phyloP scores from a whole-genome alignment of 2,888 invertebrate genomes.

The Proisotoma minuta region DNA sequence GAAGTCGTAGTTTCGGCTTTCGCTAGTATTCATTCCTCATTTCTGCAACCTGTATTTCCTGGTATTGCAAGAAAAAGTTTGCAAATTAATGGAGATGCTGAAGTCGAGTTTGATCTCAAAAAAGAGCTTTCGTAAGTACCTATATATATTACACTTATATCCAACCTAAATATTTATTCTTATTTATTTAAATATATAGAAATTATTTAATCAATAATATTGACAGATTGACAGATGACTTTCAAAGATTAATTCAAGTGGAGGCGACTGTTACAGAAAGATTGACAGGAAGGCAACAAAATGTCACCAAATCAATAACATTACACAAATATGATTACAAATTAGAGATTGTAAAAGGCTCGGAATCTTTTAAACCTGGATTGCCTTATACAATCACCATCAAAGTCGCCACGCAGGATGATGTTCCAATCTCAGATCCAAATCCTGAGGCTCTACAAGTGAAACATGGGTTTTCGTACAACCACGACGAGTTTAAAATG shows the following conservation, averaged over 20 bases:
- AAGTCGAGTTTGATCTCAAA: slow-evolving; percentile 71
- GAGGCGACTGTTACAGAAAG: slow-evolving; percentile 87
- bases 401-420: slow-evolving; percentile 68
- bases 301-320: slow-evolving; percentile 66
- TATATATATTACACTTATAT: too few species aligned
- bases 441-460: slow-evolving; percentile 54
- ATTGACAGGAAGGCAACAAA: slow-evolving; percentile 77
- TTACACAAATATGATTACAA: slow-evolving; percentile 73
- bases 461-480: slow-evolving; percentile 60
- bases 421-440: slow-evolving; percentile 56
- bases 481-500: slow-evolving; percentile 57
- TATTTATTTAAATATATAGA: too few species aligned
- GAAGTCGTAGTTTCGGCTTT: slow-evolving; percentile 78
- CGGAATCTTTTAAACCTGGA: slow-evolving; percentile 83
- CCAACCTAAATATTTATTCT: too few species aligned
- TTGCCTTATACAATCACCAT: slow-evolving; percentile 77
- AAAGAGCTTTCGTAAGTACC: slow-evolving; percentile 57
- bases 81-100: slow-evolving; percentile 68
- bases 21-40: slow-evolving; percentile 72
- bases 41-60: slow-evolving; percentile 72
- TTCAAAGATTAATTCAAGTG: slow-evolving; percentile 72
- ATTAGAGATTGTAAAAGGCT: slow-evolving; percentile 70
- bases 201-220: slow-evolving; percentile 17
- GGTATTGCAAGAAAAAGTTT: slow-evolving; percentile 57
- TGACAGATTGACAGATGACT: slow-evolving; percentile 75